Conservation (phyloP, 1,140 invertebrate species). For the Rhizoglyphus robini region DNA sequence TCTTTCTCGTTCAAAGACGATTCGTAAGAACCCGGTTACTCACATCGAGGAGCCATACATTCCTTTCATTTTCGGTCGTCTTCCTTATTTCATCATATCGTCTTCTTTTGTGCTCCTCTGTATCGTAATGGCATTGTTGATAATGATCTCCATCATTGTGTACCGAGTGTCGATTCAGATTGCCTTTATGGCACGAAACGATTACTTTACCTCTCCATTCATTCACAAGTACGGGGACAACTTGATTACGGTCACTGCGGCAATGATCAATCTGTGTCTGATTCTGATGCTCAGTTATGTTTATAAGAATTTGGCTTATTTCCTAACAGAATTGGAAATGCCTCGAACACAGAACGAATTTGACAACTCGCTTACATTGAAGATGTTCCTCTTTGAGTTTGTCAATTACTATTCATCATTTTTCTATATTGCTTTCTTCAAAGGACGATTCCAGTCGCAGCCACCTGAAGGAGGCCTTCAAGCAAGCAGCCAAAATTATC, state of each 20-base stretch:
- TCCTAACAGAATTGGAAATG: constrained; percentile 79
- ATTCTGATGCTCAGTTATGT: constrained; percentile 62
- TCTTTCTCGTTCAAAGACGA: neutral
- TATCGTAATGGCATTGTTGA: constrained; percentile 60
- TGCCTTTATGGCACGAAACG: neutral
- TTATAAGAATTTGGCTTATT: constrained; percentile 43
- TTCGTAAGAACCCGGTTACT: constrained; percentile 13
- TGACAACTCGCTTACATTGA: constrained; percentile 86
- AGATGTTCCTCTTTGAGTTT: constrained; percentile 94
- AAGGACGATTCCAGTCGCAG: constrained; percentile 44
- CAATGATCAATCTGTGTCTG: constrained; percentile 67
- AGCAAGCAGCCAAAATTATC: neutral
- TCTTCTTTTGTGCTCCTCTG: constrained; percentile 56
- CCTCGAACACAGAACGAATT: constrained; percentile 68
- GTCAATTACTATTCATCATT: constrained; percentile 97
- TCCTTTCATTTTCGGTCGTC: constrained; percentile 69
- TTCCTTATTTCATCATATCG: constrained; percentile 66
- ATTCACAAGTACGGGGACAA: constrained; percentile 59
- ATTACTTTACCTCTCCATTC: constrained; percentile 35
- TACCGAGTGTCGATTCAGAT: constrained; percentile 60
- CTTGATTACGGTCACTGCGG: constrained; percentile 66
- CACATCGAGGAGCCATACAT: constrained; percentile 67
- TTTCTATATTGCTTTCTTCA: constrained; percentile 96
- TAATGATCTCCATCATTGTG: constrained; percentile 75
- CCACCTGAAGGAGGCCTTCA: neutral